Conservation (phyloP, 2,113 vertebrate genomes). For the Ptilorrhoa leucosticta region DNA sequence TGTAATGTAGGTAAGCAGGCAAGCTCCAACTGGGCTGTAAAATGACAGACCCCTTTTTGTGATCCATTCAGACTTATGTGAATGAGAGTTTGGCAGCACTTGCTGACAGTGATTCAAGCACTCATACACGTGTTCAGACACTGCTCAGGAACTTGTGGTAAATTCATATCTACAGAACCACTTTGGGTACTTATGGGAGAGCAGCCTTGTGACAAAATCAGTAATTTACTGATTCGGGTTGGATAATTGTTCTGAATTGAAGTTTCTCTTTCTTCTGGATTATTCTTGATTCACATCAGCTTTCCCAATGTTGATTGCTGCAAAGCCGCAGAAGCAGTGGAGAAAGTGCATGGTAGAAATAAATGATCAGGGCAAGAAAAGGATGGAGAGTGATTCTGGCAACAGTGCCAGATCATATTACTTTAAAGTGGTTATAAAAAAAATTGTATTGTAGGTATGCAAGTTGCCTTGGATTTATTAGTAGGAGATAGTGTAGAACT, state of each 20-base stretch:
- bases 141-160: not conserved
- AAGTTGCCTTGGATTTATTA: not conserved
- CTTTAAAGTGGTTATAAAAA: not conserved
- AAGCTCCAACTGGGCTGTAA: not conserved
- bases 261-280: not conserved
- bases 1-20: not conserved
- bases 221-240: not conserved
- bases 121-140: fast-evolving
- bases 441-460: not conserved
- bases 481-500: not conserved
- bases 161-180: not conserved
- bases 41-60: not conserved
- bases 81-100: not conserved
- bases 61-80: fast-evolving
- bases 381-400: not conserved
- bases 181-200: not conserved
- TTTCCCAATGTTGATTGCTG: not conserved
- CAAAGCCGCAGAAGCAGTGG: not conserved
- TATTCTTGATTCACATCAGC: not conserved
- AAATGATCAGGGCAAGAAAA: not conserved
- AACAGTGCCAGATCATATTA: not conserved
- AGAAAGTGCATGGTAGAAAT: not conserved
- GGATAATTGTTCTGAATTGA: not conserved
- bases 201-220: not conserved
- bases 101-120: not conserved